These are phyloP conservation scores for Helicoverpa armigera DNA, from an alignment of 1,140 invertebrate genomes.

Conservation along the genomic window DNA sequence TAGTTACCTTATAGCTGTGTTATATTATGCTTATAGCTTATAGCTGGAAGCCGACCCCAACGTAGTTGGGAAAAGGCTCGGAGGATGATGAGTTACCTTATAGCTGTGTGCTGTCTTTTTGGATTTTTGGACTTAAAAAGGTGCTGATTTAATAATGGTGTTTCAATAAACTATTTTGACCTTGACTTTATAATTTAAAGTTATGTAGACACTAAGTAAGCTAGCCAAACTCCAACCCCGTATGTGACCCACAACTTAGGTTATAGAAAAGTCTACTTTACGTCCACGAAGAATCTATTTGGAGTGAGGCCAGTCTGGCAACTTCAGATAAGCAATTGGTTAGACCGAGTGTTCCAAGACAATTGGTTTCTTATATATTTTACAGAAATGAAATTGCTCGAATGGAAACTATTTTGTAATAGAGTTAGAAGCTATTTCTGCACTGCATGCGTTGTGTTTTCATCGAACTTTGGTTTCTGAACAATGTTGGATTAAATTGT, in stretches of 20 bases:
- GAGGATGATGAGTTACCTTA: too few species aligned
- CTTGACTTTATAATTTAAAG: too few species aligned
- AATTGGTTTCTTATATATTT: conserved; percentile 63
- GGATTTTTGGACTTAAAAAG: too few species aligned
- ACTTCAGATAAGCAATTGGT: conserved; percentile 64
- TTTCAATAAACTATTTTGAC: too few species aligned
- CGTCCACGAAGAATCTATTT: conserved; percentile 60
- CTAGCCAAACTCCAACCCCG: neutral
- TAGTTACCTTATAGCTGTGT: too few species aligned
- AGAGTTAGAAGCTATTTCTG: conserved; percentile 24
- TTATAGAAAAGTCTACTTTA: conserved; percentile 48
- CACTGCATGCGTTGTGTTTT: conserved; percentile 12
- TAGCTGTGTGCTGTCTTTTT: too few species aligned
- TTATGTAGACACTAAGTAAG: neutral
- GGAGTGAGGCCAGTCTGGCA: conserved; percentile 63
- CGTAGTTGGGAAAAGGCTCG: too few species aligned
- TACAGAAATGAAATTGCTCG: conserved; percentile 56
- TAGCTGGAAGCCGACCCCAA: too few species aligned
- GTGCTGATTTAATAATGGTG: too few species aligned
- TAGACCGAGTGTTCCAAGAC: conserved; percentile 58
- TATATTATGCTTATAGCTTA: too few species aligned
- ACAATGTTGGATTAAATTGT: neutral
- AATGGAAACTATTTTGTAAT: conserved; percentile 43
- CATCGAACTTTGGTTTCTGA: neutral
- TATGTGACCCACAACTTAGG: conserved; percentile 31